Base-by-base conservation (phyloP, 2,888 invertebrate species). In the Agrotis exclamationis region DNA sequence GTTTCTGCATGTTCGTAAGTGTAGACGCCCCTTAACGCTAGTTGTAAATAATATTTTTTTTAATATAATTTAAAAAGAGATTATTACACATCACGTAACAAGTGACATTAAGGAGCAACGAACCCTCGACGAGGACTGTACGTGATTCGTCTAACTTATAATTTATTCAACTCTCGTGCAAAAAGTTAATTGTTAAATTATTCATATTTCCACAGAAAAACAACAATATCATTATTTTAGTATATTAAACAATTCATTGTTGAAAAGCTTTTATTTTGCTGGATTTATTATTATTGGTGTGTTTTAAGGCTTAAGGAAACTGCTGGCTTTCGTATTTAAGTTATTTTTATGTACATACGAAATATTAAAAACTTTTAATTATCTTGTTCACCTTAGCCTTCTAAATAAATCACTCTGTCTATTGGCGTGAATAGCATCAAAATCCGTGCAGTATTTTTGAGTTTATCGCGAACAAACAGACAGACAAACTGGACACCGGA, bases 61-160 rank as follows among this genome's bases (percentile, higher is more conserved):
- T 56, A 63, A 63, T 57, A 22, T 54, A 13, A 63, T 70, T 74
- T 56, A 74, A 63, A 80, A 74, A 54, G 56, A 16, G 64, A 80
- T 80, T 65, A 70, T 69, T 45, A 48, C 45, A 50, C 16, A 44
- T 65, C 81, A 80, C 74, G 74, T 74, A 28, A 70, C 56, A 53
- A 66, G 33, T 2, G n/a, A 56, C 28, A 28, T 53, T 54, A 24
- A 24, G 18, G 33, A 47, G 60, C 28, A 11, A 20, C 50, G 75
- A 64, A 33, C 57, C 9, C 56, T 56, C 28, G 47, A 70, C 66
- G 71, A 60, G n/a, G 11, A 24, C 45, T n/a, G 24, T 79, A 82
- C 71, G 83, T 82, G 74, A 68, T 66, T 57, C 18, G 53, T 56
- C 71, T 45, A 79, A 79, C 70, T 79, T 76, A 62, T 58, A 76